Evolutionary conservation across 2,888 invertebrate species (phyloP).

Genomic region (Archips crataeganus): DNA sequence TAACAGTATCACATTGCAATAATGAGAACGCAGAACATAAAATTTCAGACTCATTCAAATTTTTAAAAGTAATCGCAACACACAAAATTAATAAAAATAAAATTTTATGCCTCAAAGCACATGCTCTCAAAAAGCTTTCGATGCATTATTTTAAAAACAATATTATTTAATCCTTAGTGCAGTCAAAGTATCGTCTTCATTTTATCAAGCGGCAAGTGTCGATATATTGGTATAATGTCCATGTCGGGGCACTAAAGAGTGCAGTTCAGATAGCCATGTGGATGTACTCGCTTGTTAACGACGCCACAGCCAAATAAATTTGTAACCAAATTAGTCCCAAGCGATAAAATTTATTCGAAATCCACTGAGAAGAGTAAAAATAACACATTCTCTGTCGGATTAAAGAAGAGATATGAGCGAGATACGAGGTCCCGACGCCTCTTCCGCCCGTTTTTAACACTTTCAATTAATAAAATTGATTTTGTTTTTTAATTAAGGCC

Average conservation of each 20-base stretch:
- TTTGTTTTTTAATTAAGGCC: constrained; percentile 85
- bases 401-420: constrained; percentile 84
- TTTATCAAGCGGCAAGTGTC: constrained; percentile 81
- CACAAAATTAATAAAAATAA: constrained; percentile 70
- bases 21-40: constrained; percentile 5
- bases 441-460: constrained; percentile 86
- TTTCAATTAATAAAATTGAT: constrained; percentile 86
- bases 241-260: constrained; percentile 79
- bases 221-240: constrained; percentile 84
- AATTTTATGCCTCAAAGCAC: constrained; percentile 67
- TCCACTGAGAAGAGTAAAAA: constrained; percentile 84
- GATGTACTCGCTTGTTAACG: constrained; percentile 84
- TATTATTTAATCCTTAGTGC: constrained; percentile 83
- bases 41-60: constrained; percentile 37
- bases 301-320: constrained; percentile 84
- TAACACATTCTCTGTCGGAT: constrained; percentile 85
- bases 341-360: constrained; percentile 86
- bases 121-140: constrained; percentile 58
- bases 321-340: constrained; percentile 86
- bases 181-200: constrained; percentile 77
- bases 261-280: constrained; percentile 79
- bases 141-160: constrained; percentile 60
- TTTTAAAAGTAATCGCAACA: constrained; percentile 65
- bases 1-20: constrained; percentile 5
- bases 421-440: constrained; percentile 76